These are phyloP conservation scores for Clarias laeviceps DNA, from an alignment of 2,797 vertebrate species.

Conservation along the genomic window DNA sequence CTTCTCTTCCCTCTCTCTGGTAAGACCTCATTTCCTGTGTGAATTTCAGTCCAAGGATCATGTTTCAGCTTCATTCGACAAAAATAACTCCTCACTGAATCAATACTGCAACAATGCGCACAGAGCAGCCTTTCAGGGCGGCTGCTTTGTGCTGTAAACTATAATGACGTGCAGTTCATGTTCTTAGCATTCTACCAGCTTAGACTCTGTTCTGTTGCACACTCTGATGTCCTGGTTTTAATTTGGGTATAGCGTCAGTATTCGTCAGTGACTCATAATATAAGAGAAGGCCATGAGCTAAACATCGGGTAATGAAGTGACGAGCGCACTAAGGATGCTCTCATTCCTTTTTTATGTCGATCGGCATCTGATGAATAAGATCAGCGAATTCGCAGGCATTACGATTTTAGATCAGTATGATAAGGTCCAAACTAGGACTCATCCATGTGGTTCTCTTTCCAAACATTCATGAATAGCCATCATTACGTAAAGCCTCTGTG, in stretches of 20 bases:
- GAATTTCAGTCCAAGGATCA: conserved; percentile 38
- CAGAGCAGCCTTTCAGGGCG: not conserved
- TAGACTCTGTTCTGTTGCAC: not conserved
- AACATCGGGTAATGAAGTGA: not conserved
- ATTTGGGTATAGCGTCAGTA: conserved; percentile 3
- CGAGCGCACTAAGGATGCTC: not conserved
- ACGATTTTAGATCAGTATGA: not conserved
- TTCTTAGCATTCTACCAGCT: not conserved
- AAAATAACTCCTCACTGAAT: conserved; percentile 33
- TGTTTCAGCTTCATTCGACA: conserved; percentile 29
- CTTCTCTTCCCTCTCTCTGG: conserved; percentile 1
- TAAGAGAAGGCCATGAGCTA: conserved; percentile 20
- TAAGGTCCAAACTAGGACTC: not conserved
- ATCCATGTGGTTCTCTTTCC: conserved; percentile 30
- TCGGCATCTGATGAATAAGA: not conserved
- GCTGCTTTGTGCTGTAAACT: not conserved
- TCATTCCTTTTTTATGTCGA: not conserved
- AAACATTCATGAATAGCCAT: conserved; percentile 13
- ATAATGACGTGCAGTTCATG: not conserved
- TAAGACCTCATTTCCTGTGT: conserved; percentile 43
- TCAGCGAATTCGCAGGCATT: not conserved
- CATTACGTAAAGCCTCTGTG: not conserved
- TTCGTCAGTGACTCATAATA: conserved; percentile 26
- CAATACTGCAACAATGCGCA: conserved; percentile 30
- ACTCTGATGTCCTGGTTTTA: conserved; percentile 15